Base-by-base conservation (phyloP, 2,888 invertebrate genomes). In the Sturmia bella region DNA sequence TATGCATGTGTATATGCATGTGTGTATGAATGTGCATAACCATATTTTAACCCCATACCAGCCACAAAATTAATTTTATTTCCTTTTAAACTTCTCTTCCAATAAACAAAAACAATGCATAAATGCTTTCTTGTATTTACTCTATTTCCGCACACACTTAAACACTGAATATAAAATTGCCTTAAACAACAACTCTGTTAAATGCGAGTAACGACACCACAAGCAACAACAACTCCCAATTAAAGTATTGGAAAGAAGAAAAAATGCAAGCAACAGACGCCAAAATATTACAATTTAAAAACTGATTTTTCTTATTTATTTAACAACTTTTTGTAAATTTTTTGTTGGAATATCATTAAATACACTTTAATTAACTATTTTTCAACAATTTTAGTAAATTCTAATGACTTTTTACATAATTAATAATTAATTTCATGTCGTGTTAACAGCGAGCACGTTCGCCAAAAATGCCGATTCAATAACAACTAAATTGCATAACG, bases 61-160 rank as follows among this genome's bases (percentile, higher is more conserved):
- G n/a, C n/a, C n/a, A n/a, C n/a, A n/a, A n/a, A n/a, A n/a, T 27
- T 4, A 32, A 6, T 63, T 63, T 45, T 19, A 32, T 63, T 63
- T 63, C 32, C 48, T 48, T 1, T 32, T 45, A 12, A 32, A 27
- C n/a, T 17, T 27, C 17, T 48, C 7, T 63, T 17, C 6, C 12
- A 3, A 32, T 32, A 32, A 32, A 32, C 32, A 32, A 32, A 7
- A 3, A 32, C 12, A 19, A 19, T n/a, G n/a, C n/a, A n/a, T 13
- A 13, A 63, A 19, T 13, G 9, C 12, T 61, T 61, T 61, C 7
- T 39, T 9, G 15, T 32, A 13, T 48, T 12, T 32, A 63, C 48
- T 63, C 48, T 63, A 32, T 48, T 63, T 63, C 32, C 63, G 45
- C 17, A 32, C 63, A 13, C 63, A 48, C 27, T 17, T 11, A 17